A percentile compares a stretch with the other conserved stretches of the same genome.
Evolutionary conservation across 2,888 invertebrate species (phyloP).

Genomic region (Polyploca ridens): DNA sequence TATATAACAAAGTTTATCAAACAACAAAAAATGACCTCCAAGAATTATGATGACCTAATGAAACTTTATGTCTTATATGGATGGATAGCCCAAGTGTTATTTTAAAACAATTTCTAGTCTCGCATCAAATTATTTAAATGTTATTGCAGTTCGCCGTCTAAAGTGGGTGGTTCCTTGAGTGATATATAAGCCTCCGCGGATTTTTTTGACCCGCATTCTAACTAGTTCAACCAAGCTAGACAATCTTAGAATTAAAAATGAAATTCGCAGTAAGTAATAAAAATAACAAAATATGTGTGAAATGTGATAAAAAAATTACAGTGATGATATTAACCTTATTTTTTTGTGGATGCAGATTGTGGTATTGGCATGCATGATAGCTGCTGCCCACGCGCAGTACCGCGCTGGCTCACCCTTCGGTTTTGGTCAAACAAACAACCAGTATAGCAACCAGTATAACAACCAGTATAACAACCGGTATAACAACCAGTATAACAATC

Average conservation of each 20-base stretch:
- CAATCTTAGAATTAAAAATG: slow-evolving; percentile 58
- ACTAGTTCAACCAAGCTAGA: slow-evolving; percentile 74
- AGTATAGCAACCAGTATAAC: slow-evolving; percentile 18
- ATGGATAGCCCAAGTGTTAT: slow-evolving; percentile 51
- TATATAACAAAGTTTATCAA: background rate
- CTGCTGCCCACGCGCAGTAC: slow-evolving; percentile 55
- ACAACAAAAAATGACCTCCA: slow-evolving; percentile 19
- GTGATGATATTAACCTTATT: slow-evolving; percentile 16
- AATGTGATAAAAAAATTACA: slow-evolving; percentile 16
- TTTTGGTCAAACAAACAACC: slow-evolving; percentile 13
- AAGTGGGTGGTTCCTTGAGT: slow-evolving; percentile 72
- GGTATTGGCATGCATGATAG: slow-evolving; percentile 55
- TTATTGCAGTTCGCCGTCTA: slow-evolving; percentile 67
- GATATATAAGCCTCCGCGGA: slow-evolving; percentile 75
- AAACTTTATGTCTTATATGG: slow-evolving; percentile 33
- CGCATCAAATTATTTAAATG: slow-evolving; percentile 72
- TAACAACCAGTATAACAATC: slow-evolving; percentile 23
- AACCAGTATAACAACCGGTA: slow-evolving; percentile 21
- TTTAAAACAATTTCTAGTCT: slow-evolving; percentile 55
- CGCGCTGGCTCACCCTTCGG: slow-evolving; percentile 15
- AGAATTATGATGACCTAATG: slow-evolving; percentile 34
- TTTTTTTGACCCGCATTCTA: slow-evolving; percentile 74
- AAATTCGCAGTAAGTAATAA: slow-evolving; percentile 69
- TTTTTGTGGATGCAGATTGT: slow-evolving; percentile 46
- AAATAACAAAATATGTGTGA: slow-evolving; percentile 19